phyloP scores from a whole-genome alignment of 2,888 invertebrate species.

The Willowsia nigromaculata region DNA sequence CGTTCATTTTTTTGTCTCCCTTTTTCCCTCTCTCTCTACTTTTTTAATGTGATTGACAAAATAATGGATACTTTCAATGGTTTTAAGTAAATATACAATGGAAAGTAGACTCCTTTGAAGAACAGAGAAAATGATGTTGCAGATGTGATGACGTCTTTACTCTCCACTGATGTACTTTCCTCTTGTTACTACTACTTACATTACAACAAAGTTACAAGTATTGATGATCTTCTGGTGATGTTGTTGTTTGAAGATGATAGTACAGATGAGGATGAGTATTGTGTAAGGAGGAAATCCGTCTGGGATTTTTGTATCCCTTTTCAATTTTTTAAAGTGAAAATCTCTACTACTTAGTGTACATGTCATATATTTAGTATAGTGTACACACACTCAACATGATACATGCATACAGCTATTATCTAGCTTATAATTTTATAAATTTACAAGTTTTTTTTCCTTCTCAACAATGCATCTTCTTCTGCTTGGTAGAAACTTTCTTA shows the following conservation, averaged over 20 bases:
- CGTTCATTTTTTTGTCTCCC: not conserved
- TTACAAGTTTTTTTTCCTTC: slow-evolving; percentile 16
- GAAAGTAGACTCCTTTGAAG: not conserved
- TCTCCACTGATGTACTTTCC: not conserved
- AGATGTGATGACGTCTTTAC: not conserved
- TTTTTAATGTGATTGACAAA: slow-evolving; percentile 53
- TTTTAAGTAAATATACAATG: slow-evolving; percentile 1
- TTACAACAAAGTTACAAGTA: not conserved
- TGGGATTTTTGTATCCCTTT: slow-evolving; percentile 56
- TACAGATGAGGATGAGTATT: not conserved
- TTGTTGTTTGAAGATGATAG: slow-evolving; percentile 4
- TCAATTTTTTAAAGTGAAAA: slow-evolving; percentile 62
- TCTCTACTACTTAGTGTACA: not conserved
- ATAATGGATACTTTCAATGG: slow-evolving; percentile 12
- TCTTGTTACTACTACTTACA: not conserved
- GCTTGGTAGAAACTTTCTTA: not conserved
- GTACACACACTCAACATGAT: not conserved
- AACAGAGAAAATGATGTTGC: not conserved
- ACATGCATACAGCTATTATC: not conserved
- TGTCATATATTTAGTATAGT: not conserved
- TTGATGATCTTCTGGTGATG: slow-evolving; percentile 30
- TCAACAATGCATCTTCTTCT: slow-evolving; percentile 17
- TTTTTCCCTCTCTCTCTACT: not conserved
- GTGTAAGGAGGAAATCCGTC: slow-evolving; percentile 31
- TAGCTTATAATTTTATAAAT: not conserved